Conservation (phyloP, 2,113 vertebrate genomes). For the Silurus glanis region DNA sequence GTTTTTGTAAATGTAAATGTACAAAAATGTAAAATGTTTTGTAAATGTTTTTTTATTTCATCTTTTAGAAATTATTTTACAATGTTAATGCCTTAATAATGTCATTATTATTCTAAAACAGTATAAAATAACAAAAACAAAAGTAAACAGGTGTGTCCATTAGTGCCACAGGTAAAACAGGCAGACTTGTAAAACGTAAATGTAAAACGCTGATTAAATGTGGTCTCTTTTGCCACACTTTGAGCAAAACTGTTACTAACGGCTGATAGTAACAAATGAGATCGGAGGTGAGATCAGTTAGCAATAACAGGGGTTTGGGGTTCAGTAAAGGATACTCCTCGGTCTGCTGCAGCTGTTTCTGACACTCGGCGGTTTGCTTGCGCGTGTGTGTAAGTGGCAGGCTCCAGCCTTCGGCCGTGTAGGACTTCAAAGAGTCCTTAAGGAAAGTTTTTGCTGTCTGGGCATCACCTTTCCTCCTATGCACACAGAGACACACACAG, state of each 20-base stretch:
- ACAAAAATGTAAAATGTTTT: not conserved
- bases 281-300: not conserved
- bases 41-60: not conserved
- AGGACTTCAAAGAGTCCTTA: conserved; percentile 88
- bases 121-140: not conserved
- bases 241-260: not conserved
- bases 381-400: conserved; percentile 90
- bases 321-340: conserved; percentile 88
- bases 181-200: not conserved
- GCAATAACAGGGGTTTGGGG: not conserved
- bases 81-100: not conserved
- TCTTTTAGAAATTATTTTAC: not conserved
- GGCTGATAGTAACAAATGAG: not conserved
- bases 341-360: conserved; percentile 84
- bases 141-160: not conserved
- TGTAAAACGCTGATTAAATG: not conserved
- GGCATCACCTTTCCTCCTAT: conserved; percentile 88
- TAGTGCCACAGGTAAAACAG: not conserved
- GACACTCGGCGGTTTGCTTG: conserved; percentile 91
- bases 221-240: not conserved
- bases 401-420: conserved; percentile 89
- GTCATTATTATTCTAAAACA: not conserved
- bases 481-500: conserved; percentile 29
- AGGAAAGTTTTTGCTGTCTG: conserved; percentile 87
- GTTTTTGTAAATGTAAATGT: not conserved